Evolutionary conservation across 2,888 invertebrate species (phyloP), one percentile per base, ranked within the genome.

Genomic region (Onthophagus sagittarius): DNA sequence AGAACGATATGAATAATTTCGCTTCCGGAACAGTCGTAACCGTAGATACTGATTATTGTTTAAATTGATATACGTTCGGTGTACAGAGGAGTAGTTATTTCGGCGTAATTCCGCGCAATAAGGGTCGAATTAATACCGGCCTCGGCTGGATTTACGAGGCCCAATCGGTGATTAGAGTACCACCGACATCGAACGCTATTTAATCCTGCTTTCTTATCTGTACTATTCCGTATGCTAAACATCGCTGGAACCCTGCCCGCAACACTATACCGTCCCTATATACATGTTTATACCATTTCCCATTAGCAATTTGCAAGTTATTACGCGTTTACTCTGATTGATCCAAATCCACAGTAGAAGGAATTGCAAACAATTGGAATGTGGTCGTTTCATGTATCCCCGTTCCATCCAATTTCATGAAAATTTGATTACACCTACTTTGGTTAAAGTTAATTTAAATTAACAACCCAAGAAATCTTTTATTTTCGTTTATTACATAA

Each of bases 1-100:
- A 33, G 72, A 71, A 65, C 74, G 72, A 74, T 67, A 67, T 71
- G 72, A 74, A 74, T 72, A 72, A 74, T 74, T 72, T 72, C 69
- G 71, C 69, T 69, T 63, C 70, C 67, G 63, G 39, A 63, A 39
- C 64, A 62, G 72, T 65, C 65, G 72, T 74, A 72, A 72, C 71
- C 74, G 72, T 72, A 74, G 72, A 74, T 74, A 74, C 71, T 74
- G 72, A 71, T 74, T 72, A 74, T 74, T 74, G 72, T 74, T 74
- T 72, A 72, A 74, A 74, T 74, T 74, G 74, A 74, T 74, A 74
- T 72, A 72, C 67, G 73, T 71, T 53, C 64, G 70, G 71, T 63
- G 72, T 67, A 67, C 32, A 67, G 67, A 67, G 67, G 67, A 67
- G 72, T 74, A 74, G 74, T 74, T 72, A 74, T 74, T 74, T 69